Conservation (phyloP, 2,797 vertebrate genomes). For the Ataeniobius toweri region DNA sequence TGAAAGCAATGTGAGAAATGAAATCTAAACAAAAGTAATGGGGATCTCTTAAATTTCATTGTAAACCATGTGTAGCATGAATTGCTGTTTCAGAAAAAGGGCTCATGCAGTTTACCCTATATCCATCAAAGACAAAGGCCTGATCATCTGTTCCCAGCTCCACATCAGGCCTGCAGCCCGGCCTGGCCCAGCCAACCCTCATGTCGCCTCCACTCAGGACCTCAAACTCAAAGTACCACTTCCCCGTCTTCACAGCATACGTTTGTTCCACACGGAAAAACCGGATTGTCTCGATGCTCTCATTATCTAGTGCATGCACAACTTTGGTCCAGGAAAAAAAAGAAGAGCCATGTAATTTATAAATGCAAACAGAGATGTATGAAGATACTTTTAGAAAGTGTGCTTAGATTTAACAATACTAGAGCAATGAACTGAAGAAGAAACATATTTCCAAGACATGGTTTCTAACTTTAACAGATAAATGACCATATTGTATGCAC, state of each 20-base stretch:
- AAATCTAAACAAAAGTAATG: not conserved
- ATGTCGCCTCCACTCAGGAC: constrained; percentile 94
- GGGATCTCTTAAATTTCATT: not conserved
- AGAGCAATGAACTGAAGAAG: not conserved
- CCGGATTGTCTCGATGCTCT: constrained; percentile 91
- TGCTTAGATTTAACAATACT: not conserved
- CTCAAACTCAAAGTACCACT: constrained; percentile 99
- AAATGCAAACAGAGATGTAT: not conserved
- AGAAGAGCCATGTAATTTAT: not conserved
- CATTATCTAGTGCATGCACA: constrained; percentile 82
- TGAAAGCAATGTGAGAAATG: not conserved
- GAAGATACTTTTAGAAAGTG: not conserved
- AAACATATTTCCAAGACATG: not conserved
- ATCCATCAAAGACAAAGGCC: constrained; percentile 96
- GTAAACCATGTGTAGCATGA: not conserved
- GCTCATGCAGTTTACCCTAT: constrained; percentile 81
- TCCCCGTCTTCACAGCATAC: constrained; percentile 91
- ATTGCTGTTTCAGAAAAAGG: not conserved
- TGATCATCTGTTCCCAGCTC: constrained; percentile 92
- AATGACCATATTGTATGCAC: not conserved
- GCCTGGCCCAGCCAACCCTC: constrained; percentile 97
- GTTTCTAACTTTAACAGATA: not conserved
- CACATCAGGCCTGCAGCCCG: constrained; percentile 89
- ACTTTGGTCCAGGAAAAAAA: constrained; percentile 63
- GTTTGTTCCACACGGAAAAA: constrained; percentile 95